These are phyloP conservation scores for Oxygymnocypris stewartii DNA, from an alignment of 2,113 vertebrate species.

Conservation along the genomic window DNA sequence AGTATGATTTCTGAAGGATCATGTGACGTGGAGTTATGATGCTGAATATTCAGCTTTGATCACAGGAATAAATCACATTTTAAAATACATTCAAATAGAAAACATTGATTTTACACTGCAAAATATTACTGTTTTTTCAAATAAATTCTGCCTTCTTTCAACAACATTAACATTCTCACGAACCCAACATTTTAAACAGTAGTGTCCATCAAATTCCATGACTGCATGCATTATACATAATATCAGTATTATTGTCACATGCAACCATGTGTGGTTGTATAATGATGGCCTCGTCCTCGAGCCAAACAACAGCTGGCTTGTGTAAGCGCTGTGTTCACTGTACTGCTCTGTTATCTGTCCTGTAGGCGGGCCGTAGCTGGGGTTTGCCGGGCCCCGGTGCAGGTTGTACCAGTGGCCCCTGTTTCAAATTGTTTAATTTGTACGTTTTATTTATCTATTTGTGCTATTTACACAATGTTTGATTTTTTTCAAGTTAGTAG, in stretches of 20 bases:
- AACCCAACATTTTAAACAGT: neutral
- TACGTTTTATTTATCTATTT: too few relatives aligned
- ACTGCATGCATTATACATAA: neutral
- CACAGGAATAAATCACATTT: neutral
- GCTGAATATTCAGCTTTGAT: neutral
- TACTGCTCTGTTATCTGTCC: neutral
- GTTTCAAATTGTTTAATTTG: too few relatives aligned
- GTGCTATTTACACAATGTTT: too few relatives aligned
- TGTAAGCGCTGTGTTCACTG: neutral
- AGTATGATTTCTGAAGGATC: neutral
- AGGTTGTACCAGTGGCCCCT: too few relatives aligned
- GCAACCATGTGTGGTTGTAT: neutral
- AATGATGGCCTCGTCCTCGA: neutral
- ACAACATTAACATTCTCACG: neutral
- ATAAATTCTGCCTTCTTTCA: neutral
- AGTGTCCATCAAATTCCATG: neutral
- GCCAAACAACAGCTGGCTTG: constrained; percentile 7
- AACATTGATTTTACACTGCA: too few relatives aligned
- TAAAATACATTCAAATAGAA: neutral
- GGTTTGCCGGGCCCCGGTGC: too few relatives aligned
- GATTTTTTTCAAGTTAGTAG: too few relatives aligned
- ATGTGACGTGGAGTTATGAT: neutral
- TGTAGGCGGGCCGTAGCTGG: neutral
- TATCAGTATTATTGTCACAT: constrained; percentile 11
- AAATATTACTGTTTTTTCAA: neutral